Conservation (phyloP, 2,113 vertebrate species). For the Columba janthina region DNA sequence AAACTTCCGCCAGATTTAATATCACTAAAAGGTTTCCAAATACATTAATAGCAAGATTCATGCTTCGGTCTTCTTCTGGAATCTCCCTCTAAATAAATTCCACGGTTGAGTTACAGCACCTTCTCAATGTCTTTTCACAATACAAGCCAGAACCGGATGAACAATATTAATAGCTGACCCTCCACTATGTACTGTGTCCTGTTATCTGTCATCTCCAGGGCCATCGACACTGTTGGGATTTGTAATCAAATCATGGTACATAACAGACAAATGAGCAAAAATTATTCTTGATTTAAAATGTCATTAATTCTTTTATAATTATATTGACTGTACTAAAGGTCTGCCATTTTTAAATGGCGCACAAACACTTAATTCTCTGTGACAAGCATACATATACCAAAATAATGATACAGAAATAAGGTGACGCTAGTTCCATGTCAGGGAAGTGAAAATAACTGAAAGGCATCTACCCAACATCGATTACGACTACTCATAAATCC, state of each 20-base stretch:
- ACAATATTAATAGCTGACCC: background rate
- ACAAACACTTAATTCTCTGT: background rate
- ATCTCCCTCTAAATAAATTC: background rate
- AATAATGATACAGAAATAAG: background rate
- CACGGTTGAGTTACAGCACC: accelerated
- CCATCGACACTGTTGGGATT: background rate
- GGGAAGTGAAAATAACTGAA: background rate
- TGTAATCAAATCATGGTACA: background rate
- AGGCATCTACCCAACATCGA: background rate
- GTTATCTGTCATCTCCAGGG: background rate
- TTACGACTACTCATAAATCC: background rate
- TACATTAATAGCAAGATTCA: background rate
- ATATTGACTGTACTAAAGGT: background rate
- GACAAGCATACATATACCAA: background rate
- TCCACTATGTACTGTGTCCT: background rate
- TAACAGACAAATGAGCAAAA: background rate
- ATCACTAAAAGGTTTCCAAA: background rate
- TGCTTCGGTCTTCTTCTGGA: background rate
- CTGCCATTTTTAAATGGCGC: background rate
- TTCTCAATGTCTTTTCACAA: background rate
- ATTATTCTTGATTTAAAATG: background rate
- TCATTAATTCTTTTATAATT: background rate
- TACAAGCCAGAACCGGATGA: background rate
- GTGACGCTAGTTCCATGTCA: background rate
- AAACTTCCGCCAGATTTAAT: background rate